Evolutionary conservation across 2,113 vertebrate species (phyloP), one percentile per base, ranked within the genome.

Genomic region (Hemicordylus capensis): DNA sequence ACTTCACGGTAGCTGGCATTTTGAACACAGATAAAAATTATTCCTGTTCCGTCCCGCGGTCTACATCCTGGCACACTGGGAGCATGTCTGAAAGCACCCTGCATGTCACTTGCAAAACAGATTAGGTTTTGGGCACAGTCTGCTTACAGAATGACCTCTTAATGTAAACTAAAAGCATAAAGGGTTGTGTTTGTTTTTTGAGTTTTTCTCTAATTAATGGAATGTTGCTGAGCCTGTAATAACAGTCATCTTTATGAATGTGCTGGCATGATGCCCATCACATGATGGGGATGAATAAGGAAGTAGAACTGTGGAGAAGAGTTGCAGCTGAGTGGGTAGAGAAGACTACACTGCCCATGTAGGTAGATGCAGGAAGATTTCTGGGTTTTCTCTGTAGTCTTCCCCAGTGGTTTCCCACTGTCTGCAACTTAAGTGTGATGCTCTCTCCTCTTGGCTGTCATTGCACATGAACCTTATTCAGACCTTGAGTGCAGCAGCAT

Each of bases 1-100:
- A 63, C 89, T 91, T 81, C 81, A 87, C 84, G 82, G 56, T 81
- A 84, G 87, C 48, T 85, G 31, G 11, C 90, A 61, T 89, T 74
- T 87, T 88, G 63, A 87, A 19, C 91, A 75, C 80, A 91, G 91
- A 90, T 90, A 92, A 93, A 83, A 85, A 22, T 39, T 88, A 86
- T 88, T n/a, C 83, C 73, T 74, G 78, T 85, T 90, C 56, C 88
- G 87, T 79, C 73, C 46, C 72, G 15, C 1, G 0, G 58, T 89
- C 90, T 88, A 51, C 34, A 61, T 80, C 39, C 83, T 83, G 76
- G 0, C 89, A 81, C 67, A 77, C 85, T 79, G 61, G 12, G 15
- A 10, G 22, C 46, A 34, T 76, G 64, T 92, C 70, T 88, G 12
- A n/a, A 92, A 87, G 80, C 42, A 72, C 87, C 28, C 44, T 83